Percentiles rank a stretch among this genome's conserved stretches.
These are phyloP conservation scores for Lynx canadensis DNA, from an alignment of 2,113 vertebrate genomes.

Conservation along the genomic window DNA sequence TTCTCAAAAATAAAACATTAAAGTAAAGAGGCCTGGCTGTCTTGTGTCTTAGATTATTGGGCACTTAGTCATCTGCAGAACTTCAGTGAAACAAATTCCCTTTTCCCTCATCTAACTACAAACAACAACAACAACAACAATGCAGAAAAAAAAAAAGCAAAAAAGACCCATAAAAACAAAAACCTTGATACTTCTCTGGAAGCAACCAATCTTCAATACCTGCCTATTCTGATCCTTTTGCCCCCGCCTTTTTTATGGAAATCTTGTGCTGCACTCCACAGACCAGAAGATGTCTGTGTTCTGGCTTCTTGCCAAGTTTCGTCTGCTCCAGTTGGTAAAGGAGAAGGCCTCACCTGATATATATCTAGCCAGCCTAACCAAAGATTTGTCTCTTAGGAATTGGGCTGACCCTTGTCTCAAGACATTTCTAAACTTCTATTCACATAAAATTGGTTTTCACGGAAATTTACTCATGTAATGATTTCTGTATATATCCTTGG, in stretches of 20 bases:
- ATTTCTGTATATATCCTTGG: not conserved
- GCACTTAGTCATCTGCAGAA: not conserved
- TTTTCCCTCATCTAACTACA: not conserved
- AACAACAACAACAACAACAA: too few species aligned
- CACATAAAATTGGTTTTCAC: not conserved
- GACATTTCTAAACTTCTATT: not conserved
- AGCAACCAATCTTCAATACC: not conserved
- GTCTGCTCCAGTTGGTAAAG: not conserved
- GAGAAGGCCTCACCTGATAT: not conserved
- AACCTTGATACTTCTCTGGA: not conserved
- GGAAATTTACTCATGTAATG: not conserved
- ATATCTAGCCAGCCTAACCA: not conserved
- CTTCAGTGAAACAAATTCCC: not conserved
- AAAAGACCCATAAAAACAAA: not conserved
- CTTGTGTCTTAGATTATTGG: not conserved
- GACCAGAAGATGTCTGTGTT: not conserved
- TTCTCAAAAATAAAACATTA: not conserved
- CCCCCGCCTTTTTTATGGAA: not conserved
- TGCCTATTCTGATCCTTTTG: too few species aligned
- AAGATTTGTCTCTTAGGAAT: not conserved
- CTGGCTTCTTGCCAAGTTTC: not conserved
- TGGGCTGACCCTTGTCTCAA: not conserved
- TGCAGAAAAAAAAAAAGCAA: too few species aligned
- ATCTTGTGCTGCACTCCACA: rapidly evolving
- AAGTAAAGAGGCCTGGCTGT: not conserved